Conservation (phyloP, 2,888 invertebrate genomes). For the Hylaea fasciaria region DNA sequence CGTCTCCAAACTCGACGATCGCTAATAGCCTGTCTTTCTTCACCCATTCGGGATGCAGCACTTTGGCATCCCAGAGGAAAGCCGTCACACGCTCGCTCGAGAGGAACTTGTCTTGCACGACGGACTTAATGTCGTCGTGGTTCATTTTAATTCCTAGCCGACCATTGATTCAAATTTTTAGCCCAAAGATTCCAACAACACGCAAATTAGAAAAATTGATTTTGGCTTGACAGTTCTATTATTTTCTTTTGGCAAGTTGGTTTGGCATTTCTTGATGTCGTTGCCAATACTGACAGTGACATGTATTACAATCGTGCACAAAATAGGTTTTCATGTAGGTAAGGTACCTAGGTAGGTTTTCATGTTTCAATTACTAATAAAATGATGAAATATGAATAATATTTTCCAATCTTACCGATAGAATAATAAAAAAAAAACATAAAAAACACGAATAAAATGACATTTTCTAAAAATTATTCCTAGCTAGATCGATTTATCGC, state of each 20-base stretch:
- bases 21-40: slow-evolving; percentile 78
- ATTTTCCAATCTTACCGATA: too few species aligned
- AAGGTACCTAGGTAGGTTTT: too few species aligned
- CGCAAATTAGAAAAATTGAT: slow-evolving; percentile 38
- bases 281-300: slow-evolving; percentile 30
- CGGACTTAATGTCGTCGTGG: slow-evolving; percentile 77
- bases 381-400: too few species aligned
- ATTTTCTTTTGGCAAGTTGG: background rate
- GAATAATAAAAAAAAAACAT: too few species aligned
- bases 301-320: background rate
- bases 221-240: slow-evolving; percentile 2
- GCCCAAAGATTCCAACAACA: slow-evolving; percentile 46
- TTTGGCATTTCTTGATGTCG: slow-evolving; percentile 41
- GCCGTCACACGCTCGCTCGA: slow-evolving; percentile 79
- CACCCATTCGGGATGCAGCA: slow-evolving; percentile 78
- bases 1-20: slow-evolving; percentile 80
- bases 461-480: too few species aligned
- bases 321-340: too few species aligned
- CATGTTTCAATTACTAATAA: too few species aligned
- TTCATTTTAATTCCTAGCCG: slow-evolving; percentile 67
- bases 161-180: slow-evolving; percentile 40
- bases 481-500: too few species aligned
- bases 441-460: too few species aligned
- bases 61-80: slow-evolving; percentile 77
- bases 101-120: slow-evolving; percentile 80